Evolutionary conservation across 2,888 invertebrate species (phyloP).

Genomic region (Herminia tarsipennalis): DNA sequence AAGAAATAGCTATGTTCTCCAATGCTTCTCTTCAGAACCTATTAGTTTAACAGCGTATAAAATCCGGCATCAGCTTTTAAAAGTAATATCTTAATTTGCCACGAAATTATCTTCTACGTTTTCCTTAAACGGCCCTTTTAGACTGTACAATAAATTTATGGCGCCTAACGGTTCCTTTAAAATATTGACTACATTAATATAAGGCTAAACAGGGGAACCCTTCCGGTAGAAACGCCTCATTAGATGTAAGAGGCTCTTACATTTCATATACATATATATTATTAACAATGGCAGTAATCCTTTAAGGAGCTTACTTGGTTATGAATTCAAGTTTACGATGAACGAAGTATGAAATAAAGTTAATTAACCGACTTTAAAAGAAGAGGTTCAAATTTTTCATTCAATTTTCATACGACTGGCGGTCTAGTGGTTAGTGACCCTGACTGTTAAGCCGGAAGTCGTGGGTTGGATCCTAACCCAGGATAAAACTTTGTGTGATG

Average conservation of each 20-base stretch:
- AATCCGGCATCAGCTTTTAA: neutral
- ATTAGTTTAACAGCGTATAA: neutral
- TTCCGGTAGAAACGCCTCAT: conserved; percentile 6
- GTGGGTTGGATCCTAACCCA: too few relatives aligned
- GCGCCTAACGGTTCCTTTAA: conserved; percentile 1
- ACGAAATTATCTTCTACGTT: neutral
- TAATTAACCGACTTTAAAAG: too few relatives aligned
- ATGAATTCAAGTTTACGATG: too few relatives aligned
- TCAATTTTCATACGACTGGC: too few relatives aligned
- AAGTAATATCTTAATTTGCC: conserved; percentile 6
- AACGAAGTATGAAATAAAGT: too few relatives aligned
- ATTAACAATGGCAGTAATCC: neutral
- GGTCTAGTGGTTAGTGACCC: too few relatives aligned
- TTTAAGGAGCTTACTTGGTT: neutral
- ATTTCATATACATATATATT: too few relatives aligned
- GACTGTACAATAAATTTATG: conserved; percentile 1
- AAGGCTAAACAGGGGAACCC: neutral
- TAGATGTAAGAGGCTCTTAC: neutral
- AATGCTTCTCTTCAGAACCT: neutral
- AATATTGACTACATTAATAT: conserved; percentile 32
- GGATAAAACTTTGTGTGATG: too few relatives aligned
- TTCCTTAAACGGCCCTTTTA: neutral
- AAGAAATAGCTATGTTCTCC: too few relatives aligned
- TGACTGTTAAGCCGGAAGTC: too few relatives aligned
- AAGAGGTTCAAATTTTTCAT: too few relatives aligned